A percentile compares a stretch with the other conserved stretches of the same genome.
Conservation (phyloP, 2,888 invertebrate species). For the Molanna angustata region DNA sequence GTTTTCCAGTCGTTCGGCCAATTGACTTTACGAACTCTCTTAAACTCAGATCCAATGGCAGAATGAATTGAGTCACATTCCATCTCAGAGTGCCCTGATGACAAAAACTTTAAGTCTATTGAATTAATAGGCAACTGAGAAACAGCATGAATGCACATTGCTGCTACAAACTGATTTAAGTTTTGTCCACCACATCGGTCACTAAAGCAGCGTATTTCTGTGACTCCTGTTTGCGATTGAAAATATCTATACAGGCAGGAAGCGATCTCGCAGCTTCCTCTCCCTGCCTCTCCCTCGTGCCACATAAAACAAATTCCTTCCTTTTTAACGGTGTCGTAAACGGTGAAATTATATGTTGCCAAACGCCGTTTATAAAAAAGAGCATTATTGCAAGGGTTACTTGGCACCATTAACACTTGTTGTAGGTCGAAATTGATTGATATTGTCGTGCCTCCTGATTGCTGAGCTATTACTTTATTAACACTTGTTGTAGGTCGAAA, state of each 20-base stretch:
- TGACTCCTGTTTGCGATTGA: background rate
- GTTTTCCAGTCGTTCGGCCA: conserved; percentile 1
- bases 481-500: background rate
- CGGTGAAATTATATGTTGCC: conserved; percentile 1
- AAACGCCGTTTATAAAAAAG: background rate
- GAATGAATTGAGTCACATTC: conserved; percentile 9
- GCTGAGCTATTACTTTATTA: background rate
- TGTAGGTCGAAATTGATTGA: background rate
- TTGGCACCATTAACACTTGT: conserved; percentile 7
- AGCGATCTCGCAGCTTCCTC: conserved; percentile 8
- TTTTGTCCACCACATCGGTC: conserved; percentile 9
- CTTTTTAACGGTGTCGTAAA: background rate
- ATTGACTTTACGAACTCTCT: conserved; percentile 1
- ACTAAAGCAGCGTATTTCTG: conserved; percentile 8
- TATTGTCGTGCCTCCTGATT: background rate
- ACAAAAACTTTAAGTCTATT: conserved; percentile 2
- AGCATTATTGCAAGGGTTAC: conserved; percentile 5
- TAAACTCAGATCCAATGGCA: conserved; percentile 2
- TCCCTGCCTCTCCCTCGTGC: conserved; percentile 4
- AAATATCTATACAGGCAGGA: background rate
- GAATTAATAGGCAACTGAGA: conserved; percentile 1
- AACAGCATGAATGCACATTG: conserved; percentile 7
- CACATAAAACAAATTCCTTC: conserved; percentile 6
- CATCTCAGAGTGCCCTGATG: conserved; percentile 5
- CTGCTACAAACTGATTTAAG: conserved; percentile 1